Base-by-base conservation (phyloP, 2,797 vertebrate species). In the Schizopygopsis pylzovi region DNA sequence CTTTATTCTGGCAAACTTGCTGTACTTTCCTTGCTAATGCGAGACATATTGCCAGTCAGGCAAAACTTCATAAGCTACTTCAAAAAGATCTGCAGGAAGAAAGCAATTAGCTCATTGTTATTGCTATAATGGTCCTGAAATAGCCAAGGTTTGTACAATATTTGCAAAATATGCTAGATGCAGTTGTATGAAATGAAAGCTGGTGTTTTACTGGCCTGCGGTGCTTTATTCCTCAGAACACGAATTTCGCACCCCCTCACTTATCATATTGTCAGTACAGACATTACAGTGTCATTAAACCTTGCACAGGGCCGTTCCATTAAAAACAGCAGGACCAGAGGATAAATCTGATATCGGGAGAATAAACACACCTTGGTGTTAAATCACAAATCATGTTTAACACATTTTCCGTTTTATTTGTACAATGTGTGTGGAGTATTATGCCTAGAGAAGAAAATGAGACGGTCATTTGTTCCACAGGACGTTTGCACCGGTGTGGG, bases 401-500 rank as follows among this genome's bases (percentile, higher is more conserved):
- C 75, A 61, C 65, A 75, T 77, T 82, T 49, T 52, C 10, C 9
- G 1, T 77, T 77, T 82, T 86, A 75, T 65, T 67, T 77, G 70
- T 77, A 16, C 59, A 22, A 77, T 28, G 59, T 81, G 41, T 33
- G 84, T 61, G 37, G 61, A 73, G 56, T 81, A 33, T 81, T 52
- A 73, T 77, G 78, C 16, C 18, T 45, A 65, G 43, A 41, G 47
- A 54, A 25, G 47, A 72, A 82, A 72, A 54, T 79, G 52, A 73
- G 41, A 28, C 37, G 39, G 8, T 15, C 52, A 11, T 84, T 71
- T 88, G 59, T 81, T 92, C 88, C 87, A 45, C 92, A 97, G 97
- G 92, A 97, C 97, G 2, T 99, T 98, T 91, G 97, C 97, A 77
- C 98, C 98, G 4, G 95, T 98, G 77, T 99, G 98, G 98, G 98